Base-by-base conservation (phyloP, 2,797 vertebrate genomes). In the Orestias chungarensis region DNA sequence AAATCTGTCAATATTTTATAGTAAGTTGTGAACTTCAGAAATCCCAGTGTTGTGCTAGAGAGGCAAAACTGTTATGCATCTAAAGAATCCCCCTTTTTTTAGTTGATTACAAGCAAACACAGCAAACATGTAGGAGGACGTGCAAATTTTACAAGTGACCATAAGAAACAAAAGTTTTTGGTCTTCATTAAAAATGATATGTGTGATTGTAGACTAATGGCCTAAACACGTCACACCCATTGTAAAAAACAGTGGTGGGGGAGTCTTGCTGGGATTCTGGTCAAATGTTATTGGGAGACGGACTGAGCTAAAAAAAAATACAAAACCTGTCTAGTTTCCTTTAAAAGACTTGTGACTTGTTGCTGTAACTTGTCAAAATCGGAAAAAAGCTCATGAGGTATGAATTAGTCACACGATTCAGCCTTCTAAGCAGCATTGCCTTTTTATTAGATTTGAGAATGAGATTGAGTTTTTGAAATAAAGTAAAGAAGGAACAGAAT, bases 381-480 rank as follows among this genome's bases (percentile, higher is more conserved):
- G 38, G 59, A 38, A 38, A n/a, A 61, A 61, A 5, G 20, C 59
- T 61, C 23, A 23, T 40, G 38, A n/a, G 35, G 23, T n/a, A 25
- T 25, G 23, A 33, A 33, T 38, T n/a, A n/a, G n/a, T n/a, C n/a
- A n/a, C n/a, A n/a, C n/a, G n/a, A n/a, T 61, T 35, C 31, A 10
- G 9, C 20, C 17, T 31, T 27, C 52, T 82, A 83, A 76, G 10
- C 50, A 67, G 11, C 8, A 8, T 52, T 69, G 42, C 6, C 59
- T 64, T 71, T 71, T 47, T 61, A 66, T 75, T 64, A 72, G 11
- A 52, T 64, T 31, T 1, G 1, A 55, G 20, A 42, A 3, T n/a
- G n/a, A n/a, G n/a, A n/a, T n/a, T n/a, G n/a, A 79, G 55, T 78
- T 67, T 55, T 66, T 61, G 43, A 65, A 44, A 71, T 49, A 54